These are phyloP conservation scores for Eulacestoma nigropectus DNA, from an alignment of 2,113 vertebrate genomes.

Conservation along the genomic window DNA sequence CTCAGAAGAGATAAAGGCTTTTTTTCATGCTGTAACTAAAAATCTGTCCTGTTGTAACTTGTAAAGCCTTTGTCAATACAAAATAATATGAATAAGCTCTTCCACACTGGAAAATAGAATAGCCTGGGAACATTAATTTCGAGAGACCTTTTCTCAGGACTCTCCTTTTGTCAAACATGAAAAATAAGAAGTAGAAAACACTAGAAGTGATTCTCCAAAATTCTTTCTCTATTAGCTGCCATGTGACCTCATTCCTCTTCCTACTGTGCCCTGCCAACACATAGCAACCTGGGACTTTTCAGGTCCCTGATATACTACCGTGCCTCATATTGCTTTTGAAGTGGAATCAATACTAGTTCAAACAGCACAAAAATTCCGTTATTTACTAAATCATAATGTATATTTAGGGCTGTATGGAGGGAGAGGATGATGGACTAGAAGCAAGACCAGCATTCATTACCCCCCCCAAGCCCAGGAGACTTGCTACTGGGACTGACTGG, in stretches of 20 bases:
- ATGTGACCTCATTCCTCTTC: neutral
- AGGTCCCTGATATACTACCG: accelerated
- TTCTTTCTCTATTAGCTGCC: neutral
- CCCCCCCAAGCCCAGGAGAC: neutral
- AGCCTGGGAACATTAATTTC: neutral
- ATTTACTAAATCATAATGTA: neutral
- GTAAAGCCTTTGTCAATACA: neutral
- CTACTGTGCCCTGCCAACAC: neutral
- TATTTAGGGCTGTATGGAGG: neutral
- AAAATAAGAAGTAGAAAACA: neutral
- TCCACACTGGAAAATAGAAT: neutral
- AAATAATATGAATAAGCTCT: neutral
- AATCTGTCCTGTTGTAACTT: neutral
- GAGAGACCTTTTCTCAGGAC: neutral
- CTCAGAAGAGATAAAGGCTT: neutral
- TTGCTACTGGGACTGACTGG: neutral
- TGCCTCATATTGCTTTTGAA: neutral
- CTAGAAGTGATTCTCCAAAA: neutral
- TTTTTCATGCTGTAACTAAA: neutral
- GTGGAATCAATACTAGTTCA: neutral
- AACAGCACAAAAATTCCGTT: neutral
- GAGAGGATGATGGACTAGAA: neutral
- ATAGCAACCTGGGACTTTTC: neutral
- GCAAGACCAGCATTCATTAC: neutral
- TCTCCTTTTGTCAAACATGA: neutral